These are phyloP conservation scores for Carcinoscorpius rotundicauda DNA, from an alignment of 1,140 invertebrate species.

Conservation along the genomic window DNA sequence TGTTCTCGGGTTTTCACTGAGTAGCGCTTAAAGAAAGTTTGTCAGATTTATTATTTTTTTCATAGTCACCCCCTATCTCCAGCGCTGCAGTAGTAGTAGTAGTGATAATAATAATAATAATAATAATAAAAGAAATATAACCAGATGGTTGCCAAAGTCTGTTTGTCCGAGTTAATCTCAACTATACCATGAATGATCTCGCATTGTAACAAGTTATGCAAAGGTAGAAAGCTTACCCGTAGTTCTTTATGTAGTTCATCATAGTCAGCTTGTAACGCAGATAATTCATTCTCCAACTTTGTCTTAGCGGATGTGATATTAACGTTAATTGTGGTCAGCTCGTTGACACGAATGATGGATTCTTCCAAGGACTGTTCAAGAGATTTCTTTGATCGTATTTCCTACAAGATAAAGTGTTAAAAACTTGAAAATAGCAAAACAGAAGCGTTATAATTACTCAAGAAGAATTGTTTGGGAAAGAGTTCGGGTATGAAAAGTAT, in stretches of 20 bases:
- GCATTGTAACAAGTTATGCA: too few species aligned
- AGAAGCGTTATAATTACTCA: too few species aligned
- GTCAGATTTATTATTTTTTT: too few species aligned
- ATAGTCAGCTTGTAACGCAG: conserved; percentile 75
- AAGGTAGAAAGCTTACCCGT: conserved; percentile 45
- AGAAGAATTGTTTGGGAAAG: too few species aligned
- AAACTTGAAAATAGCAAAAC: too few species aligned
- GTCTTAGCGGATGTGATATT: conserved; percentile 77
- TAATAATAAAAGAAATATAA: conserved; percentile 1
- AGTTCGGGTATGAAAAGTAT: too few species aligned
- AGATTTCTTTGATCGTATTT: conserved; percentile 72
- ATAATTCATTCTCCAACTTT: conserved; percentile 86
- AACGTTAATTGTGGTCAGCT: conserved; percentile 85
- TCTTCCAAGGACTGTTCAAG: conserved; percentile 84
- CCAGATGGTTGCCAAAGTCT: neutral
- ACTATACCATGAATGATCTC: too few species aligned
- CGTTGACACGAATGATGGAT: conserved; percentile 72
- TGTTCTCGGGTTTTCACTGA: too few species aligned
- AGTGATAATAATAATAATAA: neutral
- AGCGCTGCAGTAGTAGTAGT: too few species aligned
- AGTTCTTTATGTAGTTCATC: conserved; percentile 92
- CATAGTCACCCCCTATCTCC: too few species aligned
- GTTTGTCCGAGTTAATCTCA: too few species aligned
- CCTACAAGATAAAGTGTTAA: conserved; percentile 25
- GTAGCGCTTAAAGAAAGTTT: too few species aligned